Percentiles rank a stretch among this genome's conserved stretches.
These are phyloP conservation scores for Lepidochitona cinerea DNA, from an alignment of 2,888 invertebrate species.

Conservation along the genomic window DNA sequence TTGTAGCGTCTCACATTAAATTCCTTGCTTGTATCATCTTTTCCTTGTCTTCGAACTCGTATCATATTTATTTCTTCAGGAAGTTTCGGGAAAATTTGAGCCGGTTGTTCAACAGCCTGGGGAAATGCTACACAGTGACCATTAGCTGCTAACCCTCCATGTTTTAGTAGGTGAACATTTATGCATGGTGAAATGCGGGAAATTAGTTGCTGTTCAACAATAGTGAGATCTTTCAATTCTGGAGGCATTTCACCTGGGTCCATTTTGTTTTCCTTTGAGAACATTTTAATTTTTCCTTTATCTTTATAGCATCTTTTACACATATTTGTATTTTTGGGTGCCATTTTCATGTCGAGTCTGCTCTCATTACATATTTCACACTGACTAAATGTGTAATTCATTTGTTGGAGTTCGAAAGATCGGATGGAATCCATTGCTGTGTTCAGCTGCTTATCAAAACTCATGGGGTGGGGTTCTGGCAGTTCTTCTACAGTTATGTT, in stretches of 20 bases:
- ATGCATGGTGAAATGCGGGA: conserved; percentile 13
- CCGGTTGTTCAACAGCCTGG: conserved; percentile 10
- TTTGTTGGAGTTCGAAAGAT: no score
- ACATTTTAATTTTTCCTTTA: conserved; percentile 26
- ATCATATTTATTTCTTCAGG: conserved; percentile 21
- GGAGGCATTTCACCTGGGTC: conserved; percentile 12
- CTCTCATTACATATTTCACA: no score
- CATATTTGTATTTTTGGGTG: no score
- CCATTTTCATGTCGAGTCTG: no score
- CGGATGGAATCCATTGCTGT: no score
- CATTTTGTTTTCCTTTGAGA: conserved; percentile 32
- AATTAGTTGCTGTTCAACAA: conserved; percentile 19
- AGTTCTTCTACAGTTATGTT: no score
- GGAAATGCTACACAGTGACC: conserved; percentile 23
- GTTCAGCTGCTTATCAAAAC: no score
- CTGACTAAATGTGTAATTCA: no score
- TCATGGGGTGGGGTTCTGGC: no score
- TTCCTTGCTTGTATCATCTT: conserved; percentile 25
- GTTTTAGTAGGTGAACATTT: conserved; percentile 19
- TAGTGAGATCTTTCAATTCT: conserved; percentile 1
- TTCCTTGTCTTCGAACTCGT: conserved; percentile 13
- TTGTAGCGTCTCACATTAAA: conserved; percentile 19
- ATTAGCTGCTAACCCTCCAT: conserved; percentile 16
- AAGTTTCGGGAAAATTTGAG: conserved; percentile 9
- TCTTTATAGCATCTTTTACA: no score